A percentile compares a stretch with the other conserved stretches of the same genome.
Evolutionary conservation across 2,797 vertebrate species (phyloP).

Genomic region (Microhierax caerulescens): DNA sequence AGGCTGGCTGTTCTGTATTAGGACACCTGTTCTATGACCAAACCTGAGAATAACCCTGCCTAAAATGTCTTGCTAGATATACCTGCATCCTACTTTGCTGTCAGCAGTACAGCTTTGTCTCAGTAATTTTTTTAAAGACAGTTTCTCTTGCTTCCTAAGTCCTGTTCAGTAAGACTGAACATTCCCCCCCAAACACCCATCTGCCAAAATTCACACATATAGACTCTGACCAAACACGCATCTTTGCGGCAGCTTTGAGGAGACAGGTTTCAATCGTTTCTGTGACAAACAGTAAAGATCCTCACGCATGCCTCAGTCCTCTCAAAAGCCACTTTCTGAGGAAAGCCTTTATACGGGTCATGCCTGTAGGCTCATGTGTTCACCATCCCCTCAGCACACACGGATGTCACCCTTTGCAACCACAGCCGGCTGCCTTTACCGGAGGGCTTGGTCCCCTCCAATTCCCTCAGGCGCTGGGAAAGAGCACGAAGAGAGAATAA

Average conservation of each 20-base stretch:
- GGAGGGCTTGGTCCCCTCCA: accelerated
- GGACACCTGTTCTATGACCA: not conserved
- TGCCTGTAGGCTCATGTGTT: accelerated
- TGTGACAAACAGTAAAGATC: not conserved
- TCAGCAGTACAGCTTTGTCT: not conserved
- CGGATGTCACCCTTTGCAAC: too few species aligned
- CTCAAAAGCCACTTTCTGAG: not conserved
- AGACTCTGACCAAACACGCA: not conserved
- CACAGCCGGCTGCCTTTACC: not conserved
- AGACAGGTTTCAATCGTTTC: not conserved
- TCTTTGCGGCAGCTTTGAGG: not conserved
- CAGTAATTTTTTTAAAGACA: not conserved
- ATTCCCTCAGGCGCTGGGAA: accelerated
- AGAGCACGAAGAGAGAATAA: accelerated
- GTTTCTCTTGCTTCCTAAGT: not conserved
- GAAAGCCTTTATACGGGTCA: not conserved
- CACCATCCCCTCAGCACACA: not conserved
- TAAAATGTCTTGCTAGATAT: not conserved
- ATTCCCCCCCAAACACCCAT: not conserved
- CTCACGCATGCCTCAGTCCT: not conserved
- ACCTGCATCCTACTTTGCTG: not conserved
- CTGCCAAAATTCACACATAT: not conserved
- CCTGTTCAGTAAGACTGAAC: not conserved
- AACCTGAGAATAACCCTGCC: not conserved
- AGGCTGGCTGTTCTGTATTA: not conserved